A percentile compares a stretch with the other conserved stretches of the same genome.
Evolutionary conservation across 1,140 invertebrate genomes (phyloP).

Genomic region (Panagrolaimus sp.): DNA sequence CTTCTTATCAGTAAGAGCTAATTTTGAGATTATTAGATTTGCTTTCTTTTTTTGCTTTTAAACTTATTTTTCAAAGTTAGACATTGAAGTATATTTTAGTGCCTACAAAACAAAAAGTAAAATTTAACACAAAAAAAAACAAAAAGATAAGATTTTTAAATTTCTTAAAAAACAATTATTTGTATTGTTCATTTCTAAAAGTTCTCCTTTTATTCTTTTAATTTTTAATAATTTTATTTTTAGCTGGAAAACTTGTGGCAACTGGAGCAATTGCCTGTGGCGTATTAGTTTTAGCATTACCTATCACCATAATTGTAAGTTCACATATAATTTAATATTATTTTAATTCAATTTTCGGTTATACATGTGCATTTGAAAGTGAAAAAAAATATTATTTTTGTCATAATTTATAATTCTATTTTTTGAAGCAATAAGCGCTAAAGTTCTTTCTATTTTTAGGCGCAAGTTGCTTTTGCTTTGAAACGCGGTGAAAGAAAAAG

Average conservation of each 20-base stretch:
- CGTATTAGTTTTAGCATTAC: conserved; percentile 53
- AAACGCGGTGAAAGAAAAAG: conserved; percentile 20
- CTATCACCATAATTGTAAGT: conserved; percentile 56
- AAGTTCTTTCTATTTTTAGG: conserved; percentile 25
- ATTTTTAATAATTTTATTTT: conserved; percentile 7
- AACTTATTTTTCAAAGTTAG: no score
- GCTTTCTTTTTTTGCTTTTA: no score
- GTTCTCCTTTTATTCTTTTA: not conserved
- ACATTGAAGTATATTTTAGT: no score
- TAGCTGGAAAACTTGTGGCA: conserved; percentile 49
- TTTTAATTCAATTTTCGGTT: not conserved
- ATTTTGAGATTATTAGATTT: no score
- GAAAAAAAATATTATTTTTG: not conserved
- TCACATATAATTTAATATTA: not conserved
- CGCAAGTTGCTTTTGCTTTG: conserved; percentile 40
- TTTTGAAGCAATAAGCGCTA: not conserved
- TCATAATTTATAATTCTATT: not conserved
- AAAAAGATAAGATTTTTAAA: no score
- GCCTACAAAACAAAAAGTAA: no score
- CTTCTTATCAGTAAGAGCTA: no score
- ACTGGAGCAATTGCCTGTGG: conserved; percentile 51
- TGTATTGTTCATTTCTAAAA: no score
- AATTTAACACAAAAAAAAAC: no score
- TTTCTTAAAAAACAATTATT: no score
- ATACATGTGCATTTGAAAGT: not conserved